Percentiles rank a stretch among this genome's conserved stretches.
These are phyloP conservation scores for Elaphurus davidianus DNA, from an alignment of 2,113 vertebrate genomes.

Conservation along the genomic window DNA sequence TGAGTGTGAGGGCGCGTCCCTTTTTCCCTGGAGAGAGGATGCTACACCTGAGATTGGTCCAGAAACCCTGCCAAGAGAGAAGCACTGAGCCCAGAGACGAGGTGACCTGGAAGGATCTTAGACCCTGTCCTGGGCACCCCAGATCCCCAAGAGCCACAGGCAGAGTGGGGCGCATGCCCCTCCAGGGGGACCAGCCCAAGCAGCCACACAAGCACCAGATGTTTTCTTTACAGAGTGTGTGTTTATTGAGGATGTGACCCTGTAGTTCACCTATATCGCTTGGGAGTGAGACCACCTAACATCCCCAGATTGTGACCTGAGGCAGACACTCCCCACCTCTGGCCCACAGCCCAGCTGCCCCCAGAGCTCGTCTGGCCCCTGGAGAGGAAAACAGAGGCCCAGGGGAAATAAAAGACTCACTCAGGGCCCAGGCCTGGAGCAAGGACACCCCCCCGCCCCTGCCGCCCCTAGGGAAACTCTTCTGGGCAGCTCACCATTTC, in stretches of 20 bases:
- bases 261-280: accelerated
- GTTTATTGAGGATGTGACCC: accelerated
- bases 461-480: accelerated
- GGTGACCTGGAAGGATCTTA: neutral
- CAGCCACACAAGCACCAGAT: accelerated
- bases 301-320: accelerated
- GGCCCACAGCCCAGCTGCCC: neutral
- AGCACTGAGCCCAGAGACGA: accelerated
- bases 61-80: neutral
- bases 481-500: neutral
- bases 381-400: neutral
- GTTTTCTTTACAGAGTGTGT: accelerated
- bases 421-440: neutral
- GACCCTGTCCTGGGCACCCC: neutral
- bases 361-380: accelerated
- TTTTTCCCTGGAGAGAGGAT: neutral
- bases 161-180: accelerated
- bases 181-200: accelerated
- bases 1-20: accelerated
- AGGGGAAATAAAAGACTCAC: neutral
- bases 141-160: too few relatives aligned
- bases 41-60: accelerated
- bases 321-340: neutral
- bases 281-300: accelerated
- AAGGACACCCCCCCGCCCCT: neutral